Percentiles rank a stretch among this genome's conserved stretches.
These are phyloP conservation scores for Ceuthmochares aereus DNA, from an alignment of 2,113 vertebrate species.

Conservation along the genomic window DNA sequence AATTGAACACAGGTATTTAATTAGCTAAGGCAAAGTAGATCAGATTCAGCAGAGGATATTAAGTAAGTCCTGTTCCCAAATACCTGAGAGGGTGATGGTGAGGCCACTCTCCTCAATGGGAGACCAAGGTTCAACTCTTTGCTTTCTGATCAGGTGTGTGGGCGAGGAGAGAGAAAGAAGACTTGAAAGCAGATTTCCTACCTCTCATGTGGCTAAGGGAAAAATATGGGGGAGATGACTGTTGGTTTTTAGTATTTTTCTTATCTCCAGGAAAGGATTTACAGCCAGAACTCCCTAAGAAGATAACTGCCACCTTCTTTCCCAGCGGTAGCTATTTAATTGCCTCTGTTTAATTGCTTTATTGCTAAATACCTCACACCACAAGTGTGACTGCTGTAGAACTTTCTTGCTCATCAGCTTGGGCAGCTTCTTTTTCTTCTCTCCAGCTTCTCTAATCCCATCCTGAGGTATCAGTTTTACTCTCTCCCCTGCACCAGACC, in stretches of 20 bases:
- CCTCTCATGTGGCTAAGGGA: conserved; percentile 43
- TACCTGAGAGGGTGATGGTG: neutral
- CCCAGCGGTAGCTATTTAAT: neutral
- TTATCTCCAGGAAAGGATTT: conserved; percentile 23
- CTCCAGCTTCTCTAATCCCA: conserved; percentile 3
- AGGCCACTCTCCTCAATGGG: neutral
- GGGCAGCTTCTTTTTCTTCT: neutral
- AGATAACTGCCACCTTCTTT: neutral
- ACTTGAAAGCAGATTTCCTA: conserved; percentile 56
- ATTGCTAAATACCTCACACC: neutral
- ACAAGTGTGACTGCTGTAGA: neutral
- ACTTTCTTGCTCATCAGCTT: neutral
- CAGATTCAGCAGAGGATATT: neutral
- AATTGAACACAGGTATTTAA: conserved; percentile 19
- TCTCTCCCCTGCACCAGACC: neutral
- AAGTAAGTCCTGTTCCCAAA: neutral
- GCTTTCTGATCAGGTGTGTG: conserved; percentile 32
- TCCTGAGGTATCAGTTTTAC: neutral
- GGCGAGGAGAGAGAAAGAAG: neutral
- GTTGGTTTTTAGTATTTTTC: neutral
- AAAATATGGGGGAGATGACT: conserved; percentile 6
- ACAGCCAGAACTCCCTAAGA: neutral
- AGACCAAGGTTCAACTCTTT: neutral
- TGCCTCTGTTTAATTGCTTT: conserved; percentile 10
- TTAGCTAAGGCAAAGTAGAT: neutral